These are phyloP conservation scores for Cyanoliseus patagonus DNA, from an alignment of 2,113 vertebrate genomes.

Conservation along the genomic window DNA sequence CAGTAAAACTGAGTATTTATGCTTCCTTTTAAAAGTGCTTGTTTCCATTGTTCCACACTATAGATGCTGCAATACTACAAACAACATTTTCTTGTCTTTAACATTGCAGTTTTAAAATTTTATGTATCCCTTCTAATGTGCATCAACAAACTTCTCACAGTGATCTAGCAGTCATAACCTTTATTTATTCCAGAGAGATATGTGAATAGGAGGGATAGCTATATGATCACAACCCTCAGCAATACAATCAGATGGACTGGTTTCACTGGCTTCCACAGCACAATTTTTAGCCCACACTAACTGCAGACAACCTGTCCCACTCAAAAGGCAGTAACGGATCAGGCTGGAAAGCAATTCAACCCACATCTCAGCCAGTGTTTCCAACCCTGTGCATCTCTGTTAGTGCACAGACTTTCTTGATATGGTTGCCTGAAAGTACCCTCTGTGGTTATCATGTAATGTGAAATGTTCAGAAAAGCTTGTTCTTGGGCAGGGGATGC, in stretches of 20 bases:
- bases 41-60: background rate
- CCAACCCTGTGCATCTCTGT: background rate
- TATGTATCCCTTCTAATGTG: background rate
- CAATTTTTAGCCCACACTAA: background rate
- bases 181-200: background rate
- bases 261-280: background rate
- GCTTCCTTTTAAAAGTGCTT: background rate
- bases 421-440: background rate
- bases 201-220: background rate
- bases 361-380: background rate
- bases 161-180: background rate
- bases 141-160: background rate
- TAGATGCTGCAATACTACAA: background rate
- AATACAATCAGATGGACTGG: background rate
- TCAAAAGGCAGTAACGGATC: background rate
- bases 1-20: background rate
- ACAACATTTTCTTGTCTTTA: background rate
- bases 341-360: background rate
- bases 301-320: background rate
- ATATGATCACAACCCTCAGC: background rate
- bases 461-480: background rate
- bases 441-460: background rate
- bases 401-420: background rate
- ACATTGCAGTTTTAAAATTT: background rate
- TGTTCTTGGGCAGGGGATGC: background rate